Conservation (phyloP, 2,113 vertebrate species). For the Chauna torquata region DNA sequence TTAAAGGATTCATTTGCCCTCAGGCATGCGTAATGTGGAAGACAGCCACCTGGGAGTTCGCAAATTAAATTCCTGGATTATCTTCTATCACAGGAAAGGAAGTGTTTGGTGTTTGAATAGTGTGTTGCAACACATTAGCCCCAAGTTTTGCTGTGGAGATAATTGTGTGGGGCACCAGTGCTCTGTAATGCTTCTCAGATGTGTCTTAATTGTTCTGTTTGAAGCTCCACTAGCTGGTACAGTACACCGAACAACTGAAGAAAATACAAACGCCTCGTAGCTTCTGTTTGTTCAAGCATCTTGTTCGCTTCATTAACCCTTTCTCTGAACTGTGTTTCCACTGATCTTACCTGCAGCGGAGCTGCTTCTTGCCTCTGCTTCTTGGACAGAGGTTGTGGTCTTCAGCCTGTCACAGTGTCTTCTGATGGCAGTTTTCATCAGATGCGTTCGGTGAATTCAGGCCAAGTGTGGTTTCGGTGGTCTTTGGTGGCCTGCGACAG, state of each 20-base stretch:
- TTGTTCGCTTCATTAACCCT: not conserved
- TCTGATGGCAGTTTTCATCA: not conserved
- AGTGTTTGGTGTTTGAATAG: not conserved
- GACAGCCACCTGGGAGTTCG: not conserved
- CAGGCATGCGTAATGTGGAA: not conserved
- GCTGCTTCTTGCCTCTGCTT: not conserved
- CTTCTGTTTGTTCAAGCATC: not conserved
- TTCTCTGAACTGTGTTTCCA: not conserved
- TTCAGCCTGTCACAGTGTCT: not conserved
- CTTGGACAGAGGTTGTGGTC: too few species aligned
- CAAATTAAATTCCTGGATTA: slow-evolving; percentile 36
- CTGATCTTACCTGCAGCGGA: not conserved
- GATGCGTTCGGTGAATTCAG: not conserved
- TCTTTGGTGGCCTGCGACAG: not conserved
- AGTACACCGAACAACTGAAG: not conserved
- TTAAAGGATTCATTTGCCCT: not conserved
- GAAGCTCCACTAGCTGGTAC: not conserved
- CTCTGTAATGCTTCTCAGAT: not conserved
- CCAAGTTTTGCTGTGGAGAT: not conserved
- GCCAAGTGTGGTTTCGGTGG: not conserved
- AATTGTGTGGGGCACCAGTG: not conserved
- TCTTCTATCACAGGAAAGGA: slow-evolving; percentile 21
- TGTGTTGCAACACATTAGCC: not conserved
- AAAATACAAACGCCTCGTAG: not conserved
- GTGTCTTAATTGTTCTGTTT: not conserved